These are phyloP conservation scores for Mobula birostris DNA, from an alignment of 2,113 vertebrate genomes.

Conservation along the genomic window DNA sequence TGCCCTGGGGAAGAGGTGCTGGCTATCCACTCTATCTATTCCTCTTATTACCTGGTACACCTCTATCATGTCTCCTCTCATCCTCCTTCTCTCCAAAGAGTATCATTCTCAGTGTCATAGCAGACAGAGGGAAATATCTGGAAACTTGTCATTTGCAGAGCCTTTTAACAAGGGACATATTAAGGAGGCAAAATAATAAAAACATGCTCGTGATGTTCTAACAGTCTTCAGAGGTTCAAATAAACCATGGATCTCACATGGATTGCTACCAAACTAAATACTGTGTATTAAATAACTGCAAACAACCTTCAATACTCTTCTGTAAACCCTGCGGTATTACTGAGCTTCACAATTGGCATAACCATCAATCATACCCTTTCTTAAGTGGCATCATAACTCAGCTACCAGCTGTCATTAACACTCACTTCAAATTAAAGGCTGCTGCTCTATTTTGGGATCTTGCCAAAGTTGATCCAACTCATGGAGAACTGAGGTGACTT, in stretches of 20 bases:
- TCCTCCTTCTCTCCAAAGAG: no score
- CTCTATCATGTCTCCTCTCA: no score
- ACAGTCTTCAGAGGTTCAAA: background rate
- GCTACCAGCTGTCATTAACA: slow-evolving; percentile 20
- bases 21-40: no score
- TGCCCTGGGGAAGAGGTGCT: no score
- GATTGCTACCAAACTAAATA: background rate
- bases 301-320: background rate
- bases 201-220: background rate
- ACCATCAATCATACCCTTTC: background rate
- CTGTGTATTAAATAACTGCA: background rate
- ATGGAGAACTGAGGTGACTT: background rate
- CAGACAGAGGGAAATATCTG: background rate
- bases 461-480: background rate
- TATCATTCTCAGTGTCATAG: background rate
- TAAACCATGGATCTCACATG: background rate
- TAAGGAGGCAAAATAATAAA: background rate
- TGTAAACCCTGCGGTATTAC: background rate
- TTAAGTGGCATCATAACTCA: background rate
- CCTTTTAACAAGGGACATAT: background rate
- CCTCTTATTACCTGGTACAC: no score
- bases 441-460: background rate
- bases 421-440: slow-evolving; percentile 4
- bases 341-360: background rate
- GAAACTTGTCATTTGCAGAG: background rate